Conservation (phyloP, 1,140 invertebrate species). For the Tribolium castaneum region DNA sequence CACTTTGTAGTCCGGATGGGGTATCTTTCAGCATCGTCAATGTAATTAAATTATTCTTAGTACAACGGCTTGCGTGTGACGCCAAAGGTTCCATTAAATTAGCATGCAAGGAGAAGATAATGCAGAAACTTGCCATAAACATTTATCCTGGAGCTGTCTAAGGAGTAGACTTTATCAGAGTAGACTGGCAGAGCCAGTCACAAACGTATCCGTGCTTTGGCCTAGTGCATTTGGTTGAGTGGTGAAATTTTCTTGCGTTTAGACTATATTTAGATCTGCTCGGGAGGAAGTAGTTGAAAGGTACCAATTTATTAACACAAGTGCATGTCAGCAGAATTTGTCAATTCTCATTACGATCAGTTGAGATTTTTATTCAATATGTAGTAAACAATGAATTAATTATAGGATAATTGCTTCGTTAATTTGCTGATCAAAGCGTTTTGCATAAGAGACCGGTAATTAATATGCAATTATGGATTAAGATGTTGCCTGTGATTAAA, state of each 20-base stretch:
- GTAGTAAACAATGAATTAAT: not conserved
- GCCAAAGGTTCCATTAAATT: constrained; percentile 40
- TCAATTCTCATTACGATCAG: too few species aligned
- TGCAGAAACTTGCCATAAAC: constrained; percentile 28
- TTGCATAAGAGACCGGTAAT: too few species aligned
- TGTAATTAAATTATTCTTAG: constrained; percentile 37
- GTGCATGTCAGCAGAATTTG: too few species aligned
- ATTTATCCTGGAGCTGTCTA: constrained; percentile 12
- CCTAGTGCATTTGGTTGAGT: not conserved
- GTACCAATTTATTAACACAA: not conserved
- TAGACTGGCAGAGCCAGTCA: not conserved
- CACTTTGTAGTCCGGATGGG: not conserved
- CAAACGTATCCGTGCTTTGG: not conserved
- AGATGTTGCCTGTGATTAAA: too few species aligned
- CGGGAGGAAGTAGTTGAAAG: not conserved
- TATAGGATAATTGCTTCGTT: too few species aligned
- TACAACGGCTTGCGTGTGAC: constrained; percentile 35
- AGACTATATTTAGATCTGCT: not conserved
- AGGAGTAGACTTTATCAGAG: constrained; percentile 4
- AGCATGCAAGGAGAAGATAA: constrained; percentile 19
- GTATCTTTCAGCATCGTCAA: not conserved
- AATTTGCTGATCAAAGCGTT: too few species aligned
- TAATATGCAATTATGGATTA: too few species aligned
- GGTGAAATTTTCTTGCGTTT: not conserved
- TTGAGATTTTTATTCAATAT: not conserved